Evolutionary conservation across 1,140 invertebrate species (phyloP).

Genomic region (Zaprionus kolodkinae): DNA sequence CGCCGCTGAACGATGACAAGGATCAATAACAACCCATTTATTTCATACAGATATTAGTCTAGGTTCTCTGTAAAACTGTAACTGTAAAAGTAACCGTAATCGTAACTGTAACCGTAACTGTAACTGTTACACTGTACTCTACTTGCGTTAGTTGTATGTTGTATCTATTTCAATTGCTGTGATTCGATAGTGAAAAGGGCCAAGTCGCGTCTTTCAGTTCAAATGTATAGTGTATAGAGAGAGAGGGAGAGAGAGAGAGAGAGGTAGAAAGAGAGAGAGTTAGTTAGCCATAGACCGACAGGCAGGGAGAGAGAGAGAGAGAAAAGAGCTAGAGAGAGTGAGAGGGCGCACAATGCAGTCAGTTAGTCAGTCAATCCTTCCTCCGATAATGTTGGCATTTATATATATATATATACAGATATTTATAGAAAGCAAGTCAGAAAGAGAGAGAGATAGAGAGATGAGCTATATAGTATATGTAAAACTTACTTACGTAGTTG

Average conservation of each 20-base stretch:
- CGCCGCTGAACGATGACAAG: conserved; percentile 43
- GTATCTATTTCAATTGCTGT: conserved; percentile 79
- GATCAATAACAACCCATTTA: conserved; percentile 59
- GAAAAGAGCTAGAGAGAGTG: not conserved
- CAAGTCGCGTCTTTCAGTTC: conserved; percentile 82
- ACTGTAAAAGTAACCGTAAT: not conserved
- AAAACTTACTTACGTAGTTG: conserved; percentile 41
- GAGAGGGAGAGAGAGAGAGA: conserved; percentile 17
- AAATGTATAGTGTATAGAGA: conserved; percentile 83
- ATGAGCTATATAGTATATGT: conserved; percentile 60
- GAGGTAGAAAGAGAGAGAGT: conserved; percentile 17
- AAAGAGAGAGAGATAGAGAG: not conserved
- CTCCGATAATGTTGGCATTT: conserved; percentile 83
- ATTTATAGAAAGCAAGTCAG: conserved; percentile 32
- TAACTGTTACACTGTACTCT: not conserved
- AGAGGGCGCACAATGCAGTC: conserved; percentile 37
- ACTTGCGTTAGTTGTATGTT: conserved; percentile 63
- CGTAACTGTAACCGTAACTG: not conserved
- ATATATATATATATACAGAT: conserved; percentile 57
- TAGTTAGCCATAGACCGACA: conserved; percentile 16
- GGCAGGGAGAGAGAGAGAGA: conserved; percentile 14
- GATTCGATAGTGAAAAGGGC: conserved; percentile 82
- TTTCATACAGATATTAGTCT: conserved; percentile 60
- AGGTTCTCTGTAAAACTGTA: conserved; percentile 31
- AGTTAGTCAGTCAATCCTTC: conserved; percentile 81